Base-by-base conservation (phyloP, 2,888 invertebrate species). In the Dicyrtoma fusca region DNA sequence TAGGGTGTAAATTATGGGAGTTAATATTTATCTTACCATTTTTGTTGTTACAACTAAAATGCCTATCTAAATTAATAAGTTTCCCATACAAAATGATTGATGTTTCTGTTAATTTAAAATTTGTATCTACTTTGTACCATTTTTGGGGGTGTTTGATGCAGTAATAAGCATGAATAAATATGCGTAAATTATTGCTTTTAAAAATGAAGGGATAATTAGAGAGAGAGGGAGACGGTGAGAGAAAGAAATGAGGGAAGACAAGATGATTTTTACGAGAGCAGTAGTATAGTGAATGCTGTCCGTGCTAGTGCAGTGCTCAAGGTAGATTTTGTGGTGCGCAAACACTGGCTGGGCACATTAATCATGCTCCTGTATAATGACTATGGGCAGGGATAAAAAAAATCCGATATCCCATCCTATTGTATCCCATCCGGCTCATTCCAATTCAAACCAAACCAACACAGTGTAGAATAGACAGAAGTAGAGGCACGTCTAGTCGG, bases 341-440 rank as follows among this genome's bases (percentile, higher is more conserved):
- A 21, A 64, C 21, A 57, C 21, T 51, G 51, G 53, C 14, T 17
- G 17, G 42, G 47, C 49, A 65, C 65, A 65, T 65, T 65, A 65
- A 51, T 51, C 65, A 65, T 65, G 51, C n/a, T 23, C 64, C 19
- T 63, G 45, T 23, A 45, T 45, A 63, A 63, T 63, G 63, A 21
- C 23, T 47, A 26, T 61, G 23, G 57, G 14, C 13, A 14, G 57
- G 23, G 61, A 63, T 42, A 63, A 63, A 63, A 45, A 42, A 42
- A 3, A 5, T 47, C 53, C 34, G 25, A 66, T 17, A 47, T 64
- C 66, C 42, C 53, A 66, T 53, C 53, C 66, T 53, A 66, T 53
- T 65, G 65, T 51, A 19, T 17, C 19, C 49, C 25, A 64, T 14
- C 34, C 45, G 45, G 63, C 19, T 21, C 21, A 63, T 45, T 45